These are phyloP conservation scores for Hippocampus kuda DNA, from an alignment of 2,797 vertebrate species.

Conservation along the genomic window DNA sequence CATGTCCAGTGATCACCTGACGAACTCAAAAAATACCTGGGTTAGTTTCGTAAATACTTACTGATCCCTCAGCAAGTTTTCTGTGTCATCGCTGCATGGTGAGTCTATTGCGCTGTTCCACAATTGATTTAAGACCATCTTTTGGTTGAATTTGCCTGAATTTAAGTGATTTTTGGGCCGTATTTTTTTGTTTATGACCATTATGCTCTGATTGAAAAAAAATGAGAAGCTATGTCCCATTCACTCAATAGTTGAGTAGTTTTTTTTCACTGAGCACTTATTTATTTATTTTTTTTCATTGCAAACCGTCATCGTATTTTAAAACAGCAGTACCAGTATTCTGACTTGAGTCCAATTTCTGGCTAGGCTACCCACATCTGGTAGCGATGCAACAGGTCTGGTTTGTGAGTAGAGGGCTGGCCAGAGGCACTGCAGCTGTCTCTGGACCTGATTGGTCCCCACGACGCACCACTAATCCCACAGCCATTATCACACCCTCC, in stretches of 20 bases:
- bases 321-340: background rate
- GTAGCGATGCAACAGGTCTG: background rate
- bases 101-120: background rate
- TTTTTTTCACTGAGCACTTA: no score
- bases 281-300: background rate
- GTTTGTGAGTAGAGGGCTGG: background rate
- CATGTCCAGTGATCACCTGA: background rate
- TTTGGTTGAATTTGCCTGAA: no score
- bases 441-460: constrained; percentile 5
- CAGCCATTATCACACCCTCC: background rate
- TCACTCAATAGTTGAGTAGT: no score
- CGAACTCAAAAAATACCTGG: background rate
- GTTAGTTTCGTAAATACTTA: background rate
- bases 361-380: background rate
- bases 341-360: background rate
- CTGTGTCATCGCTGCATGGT: background rate
- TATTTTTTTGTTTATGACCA: no score
- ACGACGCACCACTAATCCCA: background rate
- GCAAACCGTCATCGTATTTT: background rate
- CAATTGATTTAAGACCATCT: background rate
- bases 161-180: no score
- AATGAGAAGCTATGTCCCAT: no score
- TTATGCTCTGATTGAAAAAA: no score
- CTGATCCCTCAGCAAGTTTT: background rate
- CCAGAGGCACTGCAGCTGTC: constrained; percentile 7